These are phyloP conservation scores for Platyscapa corneri DNA, from an alignment of 1,140 invertebrate species.

Conservation along the genomic window DNA sequence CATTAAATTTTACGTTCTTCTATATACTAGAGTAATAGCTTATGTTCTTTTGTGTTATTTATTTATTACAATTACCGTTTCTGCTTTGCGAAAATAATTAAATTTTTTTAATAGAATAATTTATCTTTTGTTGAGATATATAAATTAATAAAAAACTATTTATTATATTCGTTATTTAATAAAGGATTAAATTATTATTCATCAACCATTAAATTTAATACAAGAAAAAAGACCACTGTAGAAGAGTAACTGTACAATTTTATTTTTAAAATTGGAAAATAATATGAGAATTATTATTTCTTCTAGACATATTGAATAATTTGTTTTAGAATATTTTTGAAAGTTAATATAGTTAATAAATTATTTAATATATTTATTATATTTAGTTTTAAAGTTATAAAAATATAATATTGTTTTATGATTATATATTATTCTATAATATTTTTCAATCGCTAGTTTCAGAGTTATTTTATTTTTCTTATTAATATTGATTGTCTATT, in stretches of 20 bases:
- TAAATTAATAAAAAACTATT: neutral
- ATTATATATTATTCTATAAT: too few relatives aligned
- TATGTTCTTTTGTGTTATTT: too few relatives aligned
- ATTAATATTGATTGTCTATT: slow-evolving; percentile 20
- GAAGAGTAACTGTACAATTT: too few relatives aligned
- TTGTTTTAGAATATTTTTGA: neutral
- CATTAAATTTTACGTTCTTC: too few relatives aligned
- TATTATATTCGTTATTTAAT: neutral
- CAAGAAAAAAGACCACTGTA: too few relatives aligned
- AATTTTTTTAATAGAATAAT: neutral
- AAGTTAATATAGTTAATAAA: neutral
- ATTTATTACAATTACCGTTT: neutral
- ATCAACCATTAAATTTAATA: neutral
- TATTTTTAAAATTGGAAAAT: too few relatives aligned
- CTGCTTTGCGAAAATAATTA: neutral
- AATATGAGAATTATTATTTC: neutral
- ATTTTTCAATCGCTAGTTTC: too few relatives aligned
- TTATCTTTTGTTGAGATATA: neutral
- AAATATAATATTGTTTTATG: too few relatives aligned
- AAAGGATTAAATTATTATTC: neutral
- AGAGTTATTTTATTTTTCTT: neutral
- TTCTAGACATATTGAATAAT: neutral
- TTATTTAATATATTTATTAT: neutral
- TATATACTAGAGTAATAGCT: too few relatives aligned
- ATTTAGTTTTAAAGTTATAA: too few relatives aligned